phyloP scores from a whole-genome alignment of 2,888 invertebrate genomes.

The Polymixis flavicincta region DNA sequence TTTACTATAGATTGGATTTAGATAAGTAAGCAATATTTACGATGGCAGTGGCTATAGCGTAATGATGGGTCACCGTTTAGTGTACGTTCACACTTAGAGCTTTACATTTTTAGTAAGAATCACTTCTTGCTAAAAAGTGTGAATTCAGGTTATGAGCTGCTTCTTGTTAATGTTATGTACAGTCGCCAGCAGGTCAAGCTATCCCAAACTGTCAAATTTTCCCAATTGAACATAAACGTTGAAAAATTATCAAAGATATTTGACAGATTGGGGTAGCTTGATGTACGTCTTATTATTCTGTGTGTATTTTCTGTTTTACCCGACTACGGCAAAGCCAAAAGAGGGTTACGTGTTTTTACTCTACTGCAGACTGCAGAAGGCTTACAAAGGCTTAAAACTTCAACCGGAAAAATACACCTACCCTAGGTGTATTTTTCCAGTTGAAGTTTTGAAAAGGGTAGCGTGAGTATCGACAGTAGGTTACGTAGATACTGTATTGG shows the following conservation, averaged over 20 bases:
- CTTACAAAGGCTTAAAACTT: too few relatives aligned
- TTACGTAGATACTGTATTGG: not conserved
- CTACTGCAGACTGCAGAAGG: not conserved
- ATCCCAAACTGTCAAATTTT: too few relatives aligned
- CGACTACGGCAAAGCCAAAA: not conserved
- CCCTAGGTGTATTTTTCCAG: not conserved
- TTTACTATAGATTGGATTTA: conserved; percentile 15
- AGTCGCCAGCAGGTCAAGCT: too few relatives aligned
- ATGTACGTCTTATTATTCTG: too few relatives aligned
- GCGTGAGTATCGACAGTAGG: not conserved
- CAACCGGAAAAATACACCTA: too few relatives aligned
- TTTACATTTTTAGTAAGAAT: conserved; percentile 12
- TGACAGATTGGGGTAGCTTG: too few relatives aligned
- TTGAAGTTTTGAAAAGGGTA: not conserved
- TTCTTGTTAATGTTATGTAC: too few relatives aligned
- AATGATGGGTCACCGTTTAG: conserved; percentile 17
- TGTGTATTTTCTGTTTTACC: not conserved
- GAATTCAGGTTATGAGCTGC: not conserved
- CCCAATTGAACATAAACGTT: too few relatives aligned
- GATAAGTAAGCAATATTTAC: conserved; percentile 24
- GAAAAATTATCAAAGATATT: too few relatives aligned
- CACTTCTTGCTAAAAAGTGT: not conserved
- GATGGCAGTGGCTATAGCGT: conserved; percentile 16
- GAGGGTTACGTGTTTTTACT: not conserved
- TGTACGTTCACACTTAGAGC: conserved; percentile 29